Evolutionary conservation across 1,140 invertebrate species (phyloP).

Genomic region (Ceratosolen fusciceps): DNA sequence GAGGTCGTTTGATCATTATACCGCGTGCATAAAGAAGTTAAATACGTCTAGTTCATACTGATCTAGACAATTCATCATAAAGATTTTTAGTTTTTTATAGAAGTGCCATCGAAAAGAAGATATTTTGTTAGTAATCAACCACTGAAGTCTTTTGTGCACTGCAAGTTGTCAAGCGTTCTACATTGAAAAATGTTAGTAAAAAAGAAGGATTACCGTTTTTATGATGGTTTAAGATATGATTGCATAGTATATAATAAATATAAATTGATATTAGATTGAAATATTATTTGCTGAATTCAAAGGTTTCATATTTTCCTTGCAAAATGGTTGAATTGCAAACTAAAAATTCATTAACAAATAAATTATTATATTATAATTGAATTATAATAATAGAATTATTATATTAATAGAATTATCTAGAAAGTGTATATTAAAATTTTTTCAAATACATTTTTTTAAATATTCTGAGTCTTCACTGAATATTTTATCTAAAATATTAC

Average conservation of each 20-base stretch:
- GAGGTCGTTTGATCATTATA: not conserved
- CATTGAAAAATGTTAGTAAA: not conserved
- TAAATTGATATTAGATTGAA: too few relatives aligned
- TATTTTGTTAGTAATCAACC: not conserved
- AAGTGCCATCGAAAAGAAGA: not conserved
- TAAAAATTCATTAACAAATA: too few relatives aligned
- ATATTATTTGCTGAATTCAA: too few relatives aligned
- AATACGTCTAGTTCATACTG: not conserved
- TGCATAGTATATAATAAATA: too few relatives aligned
- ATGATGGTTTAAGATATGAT: not conserved
- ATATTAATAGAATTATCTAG: too few relatives aligned
- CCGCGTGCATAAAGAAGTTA: not conserved
- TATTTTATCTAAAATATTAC: too few relatives aligned
- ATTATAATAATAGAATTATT: too few relatives aligned
- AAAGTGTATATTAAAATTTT: too few relatives aligned
- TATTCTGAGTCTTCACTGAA: too few relatives aligned
- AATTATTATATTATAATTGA: too few relatives aligned
- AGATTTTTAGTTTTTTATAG: constrained; percentile 45
- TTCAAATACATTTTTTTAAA: too few relatives aligned
- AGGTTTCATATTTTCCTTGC: too few relatives aligned
- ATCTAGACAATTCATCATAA: constrained; percentile 48
- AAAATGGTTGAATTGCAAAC: not conserved
- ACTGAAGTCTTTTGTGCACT: not conserved
- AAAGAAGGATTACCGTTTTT: not conserved
- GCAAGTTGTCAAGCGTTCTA: not conserved